Base-by-base conservation (phyloP, 2,797 vertebrate genomes). In the Anniella stebbinsi region DNA sequence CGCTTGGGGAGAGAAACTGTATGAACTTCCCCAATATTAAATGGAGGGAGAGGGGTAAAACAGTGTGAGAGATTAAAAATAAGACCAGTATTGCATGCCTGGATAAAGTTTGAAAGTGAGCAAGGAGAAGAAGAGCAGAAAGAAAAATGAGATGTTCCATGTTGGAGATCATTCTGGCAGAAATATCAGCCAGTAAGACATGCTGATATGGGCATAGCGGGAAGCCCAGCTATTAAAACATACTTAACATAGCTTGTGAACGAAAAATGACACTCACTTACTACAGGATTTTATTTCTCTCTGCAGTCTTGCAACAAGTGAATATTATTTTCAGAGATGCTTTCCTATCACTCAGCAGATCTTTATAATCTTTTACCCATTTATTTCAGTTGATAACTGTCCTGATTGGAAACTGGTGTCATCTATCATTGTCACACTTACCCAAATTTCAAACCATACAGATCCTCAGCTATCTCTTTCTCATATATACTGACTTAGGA, bases 341-440 rank as follows among this genome's bases (percentile, higher is more conserved):
- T 67, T 48, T 69, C 1, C 28, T 33, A 45, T 83, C 81, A 67
- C 41, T 67, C 63, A 84, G 23, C 13, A 83, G 63, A 69, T 83
- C 63, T 70, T 84, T n/a, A 70, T 70, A 84, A 70, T 84, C 41
- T 30, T 48, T n/a, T n/a, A 48, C 30, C 45, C 66, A 69, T 84
- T 84, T 70, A 84, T 38, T 51, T 84, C 66, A n/a, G 30, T 48
- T 84, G 82, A 83, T 83, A 45, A 9, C n/a, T 67, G 63, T 66
- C 25, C 45, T 83, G 81, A 84, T 23, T 51, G 45, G 82, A 84
- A 51, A n/a, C 82, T 18, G 21, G 15, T 10, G 21, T 69, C 9
- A 33, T 84, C 41, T 84, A 21, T 69, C 66, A n/a, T 45, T 70
- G 82, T 70, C 82, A 69, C 45, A 45, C 30, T 70, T 48, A 51